These are phyloP conservation scores for Cyprinodon variegatus DNA, from an alignment of 2,113 vertebrate species.

Conservation along the genomic window DNA sequence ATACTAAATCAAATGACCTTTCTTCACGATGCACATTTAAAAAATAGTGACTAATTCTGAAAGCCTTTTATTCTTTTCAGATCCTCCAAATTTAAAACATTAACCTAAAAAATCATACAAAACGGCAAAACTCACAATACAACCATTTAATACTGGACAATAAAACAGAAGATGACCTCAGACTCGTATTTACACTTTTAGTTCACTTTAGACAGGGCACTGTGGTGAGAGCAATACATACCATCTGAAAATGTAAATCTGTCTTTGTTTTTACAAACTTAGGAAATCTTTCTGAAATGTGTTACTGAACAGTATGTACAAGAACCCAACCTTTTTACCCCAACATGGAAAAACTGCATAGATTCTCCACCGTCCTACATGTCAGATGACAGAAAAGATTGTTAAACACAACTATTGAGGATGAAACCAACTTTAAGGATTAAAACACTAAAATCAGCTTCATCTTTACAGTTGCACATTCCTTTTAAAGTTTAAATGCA, in stretches of 20 bases:
- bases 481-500: neutral
- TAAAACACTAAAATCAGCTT: neutral
- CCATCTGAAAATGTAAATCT: conserved; percentile 64
- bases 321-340: neutral
- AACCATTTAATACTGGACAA: conserved; percentile 65
- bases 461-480: neutral
- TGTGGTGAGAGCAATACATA: conserved; percentile 82
- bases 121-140: conserved; percentile 60
- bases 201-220: conserved; percentile 83
- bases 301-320: conserved; percentile 36
- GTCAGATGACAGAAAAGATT: neutral
- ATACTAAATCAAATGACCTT: neutral
- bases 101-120: conserved; percentile 62
- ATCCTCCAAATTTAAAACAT: conserved; percentile 58
- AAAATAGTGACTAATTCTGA: conserved; percentile 46
- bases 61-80: conserved; percentile 35
- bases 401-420: neutral
- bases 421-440: neutral
- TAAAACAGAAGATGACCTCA: conserved; percentile 59
- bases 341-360: conserved; percentile 65
- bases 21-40: conserved; percentile 5
- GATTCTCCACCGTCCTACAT: conserved; percentile 39
- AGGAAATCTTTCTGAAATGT: conserved; percentile 35
- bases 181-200: conserved; percentile 38
- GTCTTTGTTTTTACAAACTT: conserved; percentile 66